Evolutionary conservation across 2,888 invertebrate species (phyloP).

Genomic region (Drosophila pegasa): DNA sequence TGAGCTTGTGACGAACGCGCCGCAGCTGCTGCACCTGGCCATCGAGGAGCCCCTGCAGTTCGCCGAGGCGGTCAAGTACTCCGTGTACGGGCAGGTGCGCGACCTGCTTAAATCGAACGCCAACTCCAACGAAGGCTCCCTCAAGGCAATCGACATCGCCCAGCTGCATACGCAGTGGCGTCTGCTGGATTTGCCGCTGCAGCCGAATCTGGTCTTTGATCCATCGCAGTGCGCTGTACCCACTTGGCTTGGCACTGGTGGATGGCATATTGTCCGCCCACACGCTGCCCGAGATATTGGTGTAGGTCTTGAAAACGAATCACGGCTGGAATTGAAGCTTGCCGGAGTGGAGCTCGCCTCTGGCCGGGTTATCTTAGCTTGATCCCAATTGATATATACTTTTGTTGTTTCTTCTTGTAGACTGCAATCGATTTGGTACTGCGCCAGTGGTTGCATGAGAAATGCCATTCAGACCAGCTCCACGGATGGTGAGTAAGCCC

Average conservation of each 20-base stretch:
- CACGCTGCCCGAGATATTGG: constrained; percentile 69
- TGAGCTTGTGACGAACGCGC: constrained; percentile 54
- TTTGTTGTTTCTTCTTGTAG: constrained; percentile 47
- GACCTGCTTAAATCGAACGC: constrained; percentile 48
- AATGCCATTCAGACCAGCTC: constrained; percentile 75
- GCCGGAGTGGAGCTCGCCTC: neutral
- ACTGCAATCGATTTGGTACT: constrained; percentile 84
- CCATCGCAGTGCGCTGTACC: constrained; percentile 50
- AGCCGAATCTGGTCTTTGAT: constrained; percentile 66
- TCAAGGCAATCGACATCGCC: constrained; percentile 71
- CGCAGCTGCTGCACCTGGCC: constrained; percentile 65
- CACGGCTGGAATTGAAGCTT: too few species aligned
- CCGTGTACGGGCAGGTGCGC: constrained; percentile 71
- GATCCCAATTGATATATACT: neutral
- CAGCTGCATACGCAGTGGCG: constrained; percentile 81
- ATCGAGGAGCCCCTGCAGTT: constrained; percentile 81
- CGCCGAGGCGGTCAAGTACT: constrained; percentile 73
- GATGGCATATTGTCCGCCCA: constrained; percentile 78
- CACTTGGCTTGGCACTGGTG: constrained; percentile 70
- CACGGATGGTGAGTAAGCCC: constrained; percentile 65
- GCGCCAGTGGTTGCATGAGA: constrained; percentile 77
- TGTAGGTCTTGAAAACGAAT: constrained; percentile 61
- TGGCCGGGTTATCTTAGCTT: neutral
- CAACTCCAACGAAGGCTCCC: constrained; percentile 18
- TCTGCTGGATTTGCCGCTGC: constrained; percentile 73